Evolutionary conservation across 2,888 invertebrate species (phyloP).

Genomic region (Andrena camellia): DNA sequence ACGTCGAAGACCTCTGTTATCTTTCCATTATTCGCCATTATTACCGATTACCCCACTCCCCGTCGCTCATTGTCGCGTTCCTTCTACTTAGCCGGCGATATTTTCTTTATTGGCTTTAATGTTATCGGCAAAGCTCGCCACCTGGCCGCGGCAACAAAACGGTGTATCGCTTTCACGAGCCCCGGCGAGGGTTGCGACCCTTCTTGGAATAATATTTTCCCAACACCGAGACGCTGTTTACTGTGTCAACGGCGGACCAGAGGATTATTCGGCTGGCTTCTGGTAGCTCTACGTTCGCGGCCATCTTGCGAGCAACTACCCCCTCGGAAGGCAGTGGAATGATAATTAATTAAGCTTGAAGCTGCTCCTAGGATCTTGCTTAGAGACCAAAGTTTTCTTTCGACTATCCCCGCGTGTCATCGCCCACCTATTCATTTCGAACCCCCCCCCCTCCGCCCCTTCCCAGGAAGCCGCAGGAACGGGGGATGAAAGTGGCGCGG

Average conservation of each 20-base stretch:
- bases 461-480: neutral
- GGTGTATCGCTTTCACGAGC: conserved; percentile 73
- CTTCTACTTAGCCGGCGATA: conserved; percentile 54
- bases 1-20: conserved; percentile 23
- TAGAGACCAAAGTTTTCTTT: neutral
- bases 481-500: conserved; percentile 62
- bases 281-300: conserved; percentile 36
- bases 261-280: conserved; percentile 65
- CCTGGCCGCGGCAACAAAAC: conserved; percentile 66
- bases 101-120: conserved; percentile 74
- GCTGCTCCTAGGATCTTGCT: neutral
- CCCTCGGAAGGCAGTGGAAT: neutral
- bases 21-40: conserved; percentile 54
- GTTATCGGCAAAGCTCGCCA: conserved; percentile 70
- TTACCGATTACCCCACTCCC: conserved; percentile 35
- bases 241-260: conserved; percentile 71
- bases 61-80: conserved; percentile 23
- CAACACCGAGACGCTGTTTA: conserved; percentile 76
- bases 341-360: too few relatives aligned
- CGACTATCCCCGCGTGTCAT: neutral
- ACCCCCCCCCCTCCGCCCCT: too few relatives aligned
- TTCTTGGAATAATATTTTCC: conserved; percentile 79
- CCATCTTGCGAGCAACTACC: conserved; percentile 33
- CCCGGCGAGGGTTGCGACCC: conserved; percentile 59
- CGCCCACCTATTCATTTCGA: neutral